Evolutionary conservation across 2,113 vertebrate genomes (phyloP).

Genomic region (Ameiurus melas): DNA sequence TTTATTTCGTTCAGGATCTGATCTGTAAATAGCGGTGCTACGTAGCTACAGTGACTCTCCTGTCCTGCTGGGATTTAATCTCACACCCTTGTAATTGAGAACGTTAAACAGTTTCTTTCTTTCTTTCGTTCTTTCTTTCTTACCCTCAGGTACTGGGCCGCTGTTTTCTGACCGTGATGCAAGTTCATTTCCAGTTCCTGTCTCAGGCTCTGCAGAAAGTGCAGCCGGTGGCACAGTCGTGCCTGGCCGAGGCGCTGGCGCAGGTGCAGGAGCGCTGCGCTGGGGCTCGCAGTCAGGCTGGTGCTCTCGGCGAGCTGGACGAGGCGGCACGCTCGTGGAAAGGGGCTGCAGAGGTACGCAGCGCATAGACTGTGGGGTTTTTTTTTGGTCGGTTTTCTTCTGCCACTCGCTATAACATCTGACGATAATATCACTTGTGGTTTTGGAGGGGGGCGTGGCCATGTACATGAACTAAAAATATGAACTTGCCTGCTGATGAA

Average conservation of each 20-base stretch:
- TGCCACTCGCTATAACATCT: too few relatives aligned
- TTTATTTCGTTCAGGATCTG: not conserved
- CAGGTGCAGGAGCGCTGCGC: constrained; percentile 87
- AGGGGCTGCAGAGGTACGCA: constrained; percentile 88
- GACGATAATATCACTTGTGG: too few relatives aligned
- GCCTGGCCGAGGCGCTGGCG: constrained; percentile 86
- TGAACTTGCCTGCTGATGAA: not conserved
- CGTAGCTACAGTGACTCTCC: not conserved
- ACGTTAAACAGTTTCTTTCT: not conserved
- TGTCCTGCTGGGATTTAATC: not conserved
- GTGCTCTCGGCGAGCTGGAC: constrained; percentile 83
- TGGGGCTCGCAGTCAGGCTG: constrained; percentile 68
- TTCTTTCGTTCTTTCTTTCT: constrained; percentile 31
- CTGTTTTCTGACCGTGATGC: constrained; percentile 97
- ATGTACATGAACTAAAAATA: not conserved
- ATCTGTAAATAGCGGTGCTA: not conserved
- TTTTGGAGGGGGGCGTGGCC: too few relatives aligned
- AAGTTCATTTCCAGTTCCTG: constrained; percentile 98
- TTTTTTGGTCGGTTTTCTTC: too few relatives aligned
- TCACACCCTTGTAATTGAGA: not conserved
- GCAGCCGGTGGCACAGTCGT: constrained; percentile 93
- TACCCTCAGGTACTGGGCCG: constrained; percentile 86
- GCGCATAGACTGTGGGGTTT: too few relatives aligned
- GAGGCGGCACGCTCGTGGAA: constrained; percentile 93
- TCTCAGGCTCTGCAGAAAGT: constrained; percentile 96